These are phyloP conservation scores for Callorhinus ursinus DNA, from an alignment of 2,113 vertebrate genomes.

Conservation along the genomic window DNA sequence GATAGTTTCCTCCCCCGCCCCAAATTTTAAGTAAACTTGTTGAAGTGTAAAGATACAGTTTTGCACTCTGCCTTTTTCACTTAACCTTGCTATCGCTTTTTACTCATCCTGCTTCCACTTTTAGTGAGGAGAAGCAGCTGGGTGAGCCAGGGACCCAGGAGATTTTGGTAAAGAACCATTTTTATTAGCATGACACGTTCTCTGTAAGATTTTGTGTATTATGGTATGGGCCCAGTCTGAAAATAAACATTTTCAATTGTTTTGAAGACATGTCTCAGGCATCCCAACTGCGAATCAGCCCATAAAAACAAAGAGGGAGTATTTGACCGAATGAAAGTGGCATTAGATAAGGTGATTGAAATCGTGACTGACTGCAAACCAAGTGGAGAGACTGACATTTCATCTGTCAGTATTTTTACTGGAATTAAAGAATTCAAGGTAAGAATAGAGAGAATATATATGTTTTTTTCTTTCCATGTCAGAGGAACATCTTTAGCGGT, in stretches of 20 bases:
- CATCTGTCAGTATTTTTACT: slow-evolving; percentile 92
- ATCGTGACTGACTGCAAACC: slow-evolving; percentile 95
- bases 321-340: slow-evolving; percentile 96
- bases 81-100: slow-evolving; percentile 79
- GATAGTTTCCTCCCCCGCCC: not conserved
- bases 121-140: slow-evolving; percentile 79
- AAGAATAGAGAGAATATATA: slow-evolving; percentile 59
- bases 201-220: slow-evolving; percentile 63
- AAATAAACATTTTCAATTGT: slow-evolving; percentile 58
- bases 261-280: slow-evolving; percentile 96
- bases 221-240: not conserved
- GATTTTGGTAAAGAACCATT: slow-evolving; percentile 78
- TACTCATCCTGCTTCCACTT: slow-evolving; percentile 77
- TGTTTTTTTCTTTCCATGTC: not conserved
- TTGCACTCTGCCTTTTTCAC: slow-evolving; percentile 62
- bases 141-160: slow-evolving; percentile 78
- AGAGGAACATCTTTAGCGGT: not conserved
- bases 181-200: slow-evolving; percentile 79
- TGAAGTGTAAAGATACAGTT: slow-evolving; percentile 44
- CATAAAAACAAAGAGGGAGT: slow-evolving; percentile 97
- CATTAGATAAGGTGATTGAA: slow-evolving; percentile 97
- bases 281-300: slow-evolving; percentile 98
- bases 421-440: slow-evolving; percentile 98
- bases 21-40: not conserved
- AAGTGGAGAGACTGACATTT: slow-evolving; percentile 89